Percentiles rank a stretch among this genome's conserved stretches.
phyloP scores from a whole-genome alignment of 1,140 invertebrate genomes.

The fruit fly (Drosophila melanogaster) region Release_6_plus_ISO1_MT NT_033779.5:9427001-9427500 shows the following conservation, averaged over 20 bases:
- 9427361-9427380: constrained; percentile 86
- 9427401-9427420: constrained; percentile 87
- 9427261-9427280: background rate
- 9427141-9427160: constrained; percentile 68
- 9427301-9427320: constrained; percentile 29
- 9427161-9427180: constrained; percentile 58
- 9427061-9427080: constrained; percentile 75
- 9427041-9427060: constrained; percentile 76
- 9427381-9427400: constrained; percentile 88
- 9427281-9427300: background rate
- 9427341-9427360: constrained; percentile 84
- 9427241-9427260: constrained; percentile 81
- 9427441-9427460: constrained; percentile 85
- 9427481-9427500: constrained; percentile 78
- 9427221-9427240: constrained; percentile 73
- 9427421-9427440: constrained; percentile 79
- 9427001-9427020: constrained; percentile 72
- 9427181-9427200: constrained; percentile 76
- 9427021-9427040: constrained; percentile 66
- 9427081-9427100: constrained; percentile 56
- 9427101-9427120: constrained; percentile 64
- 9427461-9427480: constrained; percentile 85
- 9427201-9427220: constrained; percentile 73
- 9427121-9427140: constrained; percentile 68
- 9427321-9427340: constrained; percentile 66